Evolutionary conservation across 2,888 invertebrate species (phyloP), one percentile per base, ranked within the genome.

Genomic region (Leptodirus hochenwartii): DNA sequence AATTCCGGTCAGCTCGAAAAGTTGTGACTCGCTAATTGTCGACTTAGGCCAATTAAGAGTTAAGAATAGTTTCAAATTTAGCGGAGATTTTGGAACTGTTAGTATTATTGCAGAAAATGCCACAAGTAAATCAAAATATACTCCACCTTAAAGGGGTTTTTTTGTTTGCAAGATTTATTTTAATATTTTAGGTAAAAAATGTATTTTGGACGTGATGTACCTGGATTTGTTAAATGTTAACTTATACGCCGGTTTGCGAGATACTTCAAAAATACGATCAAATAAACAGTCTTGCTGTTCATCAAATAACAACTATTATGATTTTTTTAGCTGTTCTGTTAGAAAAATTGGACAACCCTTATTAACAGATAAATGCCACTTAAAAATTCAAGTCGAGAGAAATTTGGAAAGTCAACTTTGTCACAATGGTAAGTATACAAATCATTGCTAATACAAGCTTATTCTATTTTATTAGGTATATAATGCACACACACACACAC

Each of bases 1-100:
- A 29, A 58, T 93, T 36, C 95, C 93, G 0, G 77, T 85, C 37
- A 78, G 80, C 47, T 79, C 82, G 15, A 67, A 70, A 38, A 75
- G 79, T 15, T 69, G 74, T 17, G 69, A 74, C 40, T 64, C 87
- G 33, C 66, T 93, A 16, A 72, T 85, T 9, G 73, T 78, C 2
- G 78, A 90, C 50, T 64, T 93, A 17, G 79, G 79, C 2, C 70
- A 73, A 41, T 62, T 93, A 16, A 66, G 69, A 1, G 64, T 88
- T 8, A 68, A 66, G 42, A 93, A 91, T 54, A 61, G 61, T 36
- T 90, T 91, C 54, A 60, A 66, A 37, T 56, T 51, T 37, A 69
- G 76, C 3, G 68, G 64, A 3, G 64, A 66, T 23, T 47, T 51
- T 2, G 64, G 51, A 34, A 64, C 64, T 15, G 61, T 65, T 37